Conservation (phyloP, 64 coral and sea anemone genomes). For the Montipora capricornis region DNA sequence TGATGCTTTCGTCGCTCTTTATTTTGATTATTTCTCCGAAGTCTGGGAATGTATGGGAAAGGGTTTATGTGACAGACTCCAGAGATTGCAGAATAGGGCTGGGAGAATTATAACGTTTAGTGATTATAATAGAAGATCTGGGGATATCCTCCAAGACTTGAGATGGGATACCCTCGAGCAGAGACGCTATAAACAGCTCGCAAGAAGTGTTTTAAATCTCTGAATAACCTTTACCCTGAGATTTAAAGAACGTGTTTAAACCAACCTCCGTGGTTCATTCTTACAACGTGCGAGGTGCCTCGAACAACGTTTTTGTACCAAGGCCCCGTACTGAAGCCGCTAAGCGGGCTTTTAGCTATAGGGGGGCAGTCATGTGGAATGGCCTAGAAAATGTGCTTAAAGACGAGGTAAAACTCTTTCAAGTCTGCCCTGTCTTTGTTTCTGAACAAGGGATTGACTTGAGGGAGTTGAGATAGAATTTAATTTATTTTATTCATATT, state of each 20-base stretch:
- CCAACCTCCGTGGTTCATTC: neutral
- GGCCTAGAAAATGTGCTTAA: neutral
- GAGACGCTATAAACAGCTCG: conserved; percentile 24
- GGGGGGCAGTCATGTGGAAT: neutral
- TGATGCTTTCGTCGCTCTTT: neutral
- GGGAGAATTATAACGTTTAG: conserved; percentile 15
- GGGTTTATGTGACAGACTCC: neutral
- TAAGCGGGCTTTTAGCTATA: neutral
- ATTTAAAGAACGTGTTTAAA: neutral
- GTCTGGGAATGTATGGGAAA: neutral
- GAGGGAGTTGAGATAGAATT: too few species aligned
- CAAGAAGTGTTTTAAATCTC: conserved; percentile 19
- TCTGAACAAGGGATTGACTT: too few species aligned
- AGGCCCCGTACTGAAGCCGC: neutral
- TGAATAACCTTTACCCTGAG: neutral
- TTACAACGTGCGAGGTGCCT: neutral
- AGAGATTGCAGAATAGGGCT: conserved; percentile 33
- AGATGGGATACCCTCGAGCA: conserved; percentile 15
- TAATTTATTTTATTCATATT: too few species aligned
- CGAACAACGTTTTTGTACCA: neutral
- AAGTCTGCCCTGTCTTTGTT: neutral
- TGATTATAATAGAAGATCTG: conserved; percentile 31
- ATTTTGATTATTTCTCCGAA: conserved; percentile 3
- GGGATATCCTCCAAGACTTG: conserved; percentile 4
- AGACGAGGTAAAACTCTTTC: neutral